Percentiles rank a stretch among this genome's conserved stretches.
These are phyloP conservation scores for Zeugodacus cucurbitae DNA, from an alignment of 1,140 invertebrate species.

Conservation along the genomic window DNA sequence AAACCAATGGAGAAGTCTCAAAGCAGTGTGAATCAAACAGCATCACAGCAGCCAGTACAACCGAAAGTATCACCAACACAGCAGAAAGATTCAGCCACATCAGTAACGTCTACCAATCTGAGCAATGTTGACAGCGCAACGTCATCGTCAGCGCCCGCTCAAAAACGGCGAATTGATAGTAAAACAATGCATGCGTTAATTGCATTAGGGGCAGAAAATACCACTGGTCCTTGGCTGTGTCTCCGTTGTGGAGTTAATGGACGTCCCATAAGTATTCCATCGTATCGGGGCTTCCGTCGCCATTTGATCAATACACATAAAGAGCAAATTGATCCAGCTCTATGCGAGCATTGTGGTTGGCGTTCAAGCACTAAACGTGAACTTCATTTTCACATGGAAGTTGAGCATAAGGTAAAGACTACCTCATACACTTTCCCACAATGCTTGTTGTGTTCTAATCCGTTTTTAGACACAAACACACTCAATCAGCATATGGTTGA, in stretches of 20 bases:
- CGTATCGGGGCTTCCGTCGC: slow-evolving; percentile 80
- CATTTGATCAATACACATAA: slow-evolving; percentile 85
- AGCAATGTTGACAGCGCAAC: slow-evolving; percentile 30
- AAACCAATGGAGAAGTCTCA: slow-evolving; percentile 46
- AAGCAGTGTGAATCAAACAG: slow-evolving; percentile 11
- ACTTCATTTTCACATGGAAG: slow-evolving; percentile 82
- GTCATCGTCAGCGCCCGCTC: slow-evolving; percentile 60
- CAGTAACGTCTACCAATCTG: not conserved
- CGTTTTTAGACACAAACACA: slow-evolving; percentile 73
- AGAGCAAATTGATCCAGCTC: slow-evolving; percentile 79
- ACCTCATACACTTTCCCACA: slow-evolving; percentile 77
- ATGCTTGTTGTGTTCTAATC: slow-evolving; percentile 79
- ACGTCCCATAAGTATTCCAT: slow-evolving; percentile 76
- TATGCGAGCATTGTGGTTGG: slow-evolving; percentile 88
- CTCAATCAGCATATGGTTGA: slow-evolving; percentile 68
- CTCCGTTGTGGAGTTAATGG: slow-evolving; percentile 74
- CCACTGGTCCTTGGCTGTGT: slow-evolving; percentile 75
- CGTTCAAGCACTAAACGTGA: slow-evolving; percentile 80
- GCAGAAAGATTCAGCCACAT: not conserved
- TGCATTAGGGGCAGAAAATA: slow-evolving; percentile 70
- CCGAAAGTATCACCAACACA: slow-evolving; percentile 7
- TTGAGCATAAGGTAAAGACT: slow-evolving; percentile 80
- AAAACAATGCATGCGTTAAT: slow-evolving; percentile 66
- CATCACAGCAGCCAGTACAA: slow-evolving; percentile 28
- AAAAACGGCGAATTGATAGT: slow-evolving; percentile 64